Conservation (phyloP, 2,113 vertebrate genomes). For the Oncorhynchus masou region DNA sequence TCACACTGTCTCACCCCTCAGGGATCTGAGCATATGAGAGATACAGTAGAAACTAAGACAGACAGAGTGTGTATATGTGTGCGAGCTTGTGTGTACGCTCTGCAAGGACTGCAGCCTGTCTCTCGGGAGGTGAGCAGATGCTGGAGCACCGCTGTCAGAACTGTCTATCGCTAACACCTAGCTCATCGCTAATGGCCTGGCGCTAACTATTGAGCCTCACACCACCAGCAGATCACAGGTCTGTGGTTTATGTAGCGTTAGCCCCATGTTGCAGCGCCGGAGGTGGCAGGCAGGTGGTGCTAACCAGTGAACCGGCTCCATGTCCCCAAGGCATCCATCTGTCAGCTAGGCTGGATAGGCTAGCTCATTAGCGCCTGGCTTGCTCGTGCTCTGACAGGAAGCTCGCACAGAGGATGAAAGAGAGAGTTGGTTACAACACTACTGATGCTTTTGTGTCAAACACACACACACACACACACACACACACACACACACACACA, state of each 20-base stretch:
- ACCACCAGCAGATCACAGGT: conserved; percentile 5
- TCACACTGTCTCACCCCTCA: not conserved
- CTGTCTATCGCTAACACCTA: not conserved
- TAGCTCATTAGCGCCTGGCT: conserved; percentile 51
- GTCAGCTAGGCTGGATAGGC: conserved; percentile 36
- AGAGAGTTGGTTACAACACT: conserved; percentile 46
- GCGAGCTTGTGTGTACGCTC: not conserved
- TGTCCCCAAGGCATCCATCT: conserved; percentile 40
- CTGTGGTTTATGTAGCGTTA: conserved; percentile 5
- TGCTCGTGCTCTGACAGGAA: conserved; percentile 39
- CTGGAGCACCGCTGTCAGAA: not conserved
- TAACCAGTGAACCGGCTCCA: conserved; percentile 39
- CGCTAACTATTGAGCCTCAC: conserved; percentile 11
- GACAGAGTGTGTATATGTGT: not conserved
- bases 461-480: too few species aligned
- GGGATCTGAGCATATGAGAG: not conserved
- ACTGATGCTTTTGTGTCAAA: conserved; percentile 33
- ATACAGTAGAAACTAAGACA: too few species aligned
- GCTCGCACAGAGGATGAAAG: conserved; percentile 11
- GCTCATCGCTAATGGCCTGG: conserved; percentile 8
- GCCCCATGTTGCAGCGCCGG: conserved; percentile 10
- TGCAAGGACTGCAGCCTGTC: not conserved
- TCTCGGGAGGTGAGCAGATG: not conserved
- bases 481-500: too few species aligned
- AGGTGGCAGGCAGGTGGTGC: conserved; percentile 53